Evolutionary conservation across 2,113 vertebrate genomes (phyloP).

Genomic region (Nesoenas mayeri): DNA sequence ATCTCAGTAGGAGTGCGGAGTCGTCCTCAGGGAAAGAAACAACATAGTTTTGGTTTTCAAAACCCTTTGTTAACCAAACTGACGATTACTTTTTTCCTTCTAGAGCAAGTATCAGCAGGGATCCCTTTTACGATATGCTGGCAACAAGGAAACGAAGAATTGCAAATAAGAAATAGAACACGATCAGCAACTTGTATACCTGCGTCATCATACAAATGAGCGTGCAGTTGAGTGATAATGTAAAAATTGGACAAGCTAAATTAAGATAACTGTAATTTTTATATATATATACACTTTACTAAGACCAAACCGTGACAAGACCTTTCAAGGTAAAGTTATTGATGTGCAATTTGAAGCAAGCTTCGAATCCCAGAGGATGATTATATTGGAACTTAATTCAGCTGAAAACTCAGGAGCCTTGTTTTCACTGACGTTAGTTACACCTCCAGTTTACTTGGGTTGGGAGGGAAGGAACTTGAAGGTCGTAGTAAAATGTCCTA

Average conservation of each 20-base stretch:
- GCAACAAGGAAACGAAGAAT: conserved; percentile 96
- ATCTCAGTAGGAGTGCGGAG: neutral
- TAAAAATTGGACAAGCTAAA: neutral
- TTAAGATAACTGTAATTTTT: neutral
- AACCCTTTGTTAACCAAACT: neutral
- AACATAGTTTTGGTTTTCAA: neutral
- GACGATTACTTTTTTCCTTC: neutral
- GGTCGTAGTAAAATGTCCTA: neutral
- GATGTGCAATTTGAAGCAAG: neutral
- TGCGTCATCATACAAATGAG: neutral
- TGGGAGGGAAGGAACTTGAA: neutral
- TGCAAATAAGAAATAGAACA: conserved; percentile 90
- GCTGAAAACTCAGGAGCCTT: neutral
- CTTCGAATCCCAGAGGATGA: neutral
- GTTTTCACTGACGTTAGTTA: neutral
- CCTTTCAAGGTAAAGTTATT: neutral
- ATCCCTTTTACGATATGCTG: conserved; percentile 99
- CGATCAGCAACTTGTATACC: neutral
- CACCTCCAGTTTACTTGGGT: neutral
- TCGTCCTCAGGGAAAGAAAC: neutral
- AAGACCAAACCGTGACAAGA: neutral
- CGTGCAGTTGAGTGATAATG: neutral
- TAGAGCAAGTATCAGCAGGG: conserved; percentile 98
- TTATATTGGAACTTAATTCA: neutral
- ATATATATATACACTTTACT: neutral